A percentile compares a stretch with the other conserved stretches of the same genome.
These are phyloP conservation scores for Bombycilla garrulus DNA, from an alignment of 2,113 vertebrate genomes.

Conservation along the genomic window DNA sequence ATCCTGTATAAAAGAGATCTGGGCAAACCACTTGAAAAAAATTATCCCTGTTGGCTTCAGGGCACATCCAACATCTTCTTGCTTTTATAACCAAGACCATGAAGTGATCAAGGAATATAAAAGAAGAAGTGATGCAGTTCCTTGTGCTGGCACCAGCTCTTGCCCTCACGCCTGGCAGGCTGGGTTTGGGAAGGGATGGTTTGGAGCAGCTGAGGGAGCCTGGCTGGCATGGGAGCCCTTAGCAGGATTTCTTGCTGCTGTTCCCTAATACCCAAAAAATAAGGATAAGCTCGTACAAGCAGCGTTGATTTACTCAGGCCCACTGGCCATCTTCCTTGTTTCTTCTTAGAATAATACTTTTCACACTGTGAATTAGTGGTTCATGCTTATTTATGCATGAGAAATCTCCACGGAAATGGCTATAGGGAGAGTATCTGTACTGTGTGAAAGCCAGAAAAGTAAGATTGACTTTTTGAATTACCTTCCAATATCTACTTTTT, in stretches of 20 bases:
- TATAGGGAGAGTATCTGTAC: not conserved
- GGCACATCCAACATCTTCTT: fast-evolving
- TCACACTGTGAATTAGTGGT: not conserved
- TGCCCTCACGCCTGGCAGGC: fast-evolving
- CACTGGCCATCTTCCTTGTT: conserved; percentile 45
- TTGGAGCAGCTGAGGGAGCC: not conserved
- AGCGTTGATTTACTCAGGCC: conserved; percentile 31
- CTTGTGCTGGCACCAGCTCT: not conserved
- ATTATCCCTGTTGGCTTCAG: not conserved
- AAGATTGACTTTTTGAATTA: conserved; percentile 15
- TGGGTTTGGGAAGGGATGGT: not conserved
- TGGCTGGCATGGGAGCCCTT: not conserved
- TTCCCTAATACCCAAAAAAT: not conserved
- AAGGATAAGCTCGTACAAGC: not conserved
- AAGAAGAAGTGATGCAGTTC: fast-evolving
- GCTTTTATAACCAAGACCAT: not conserved
- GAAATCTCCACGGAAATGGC: conserved; percentile 10
- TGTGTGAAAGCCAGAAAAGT: not conserved
- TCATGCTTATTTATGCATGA: conserved; percentile 26
- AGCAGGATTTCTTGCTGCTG: not conserved
- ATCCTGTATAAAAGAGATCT: not conserved
- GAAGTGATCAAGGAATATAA: not conserved
- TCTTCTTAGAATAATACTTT: not conserved
- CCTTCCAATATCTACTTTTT: not conserved
- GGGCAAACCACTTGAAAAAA: not conserved